Evolutionary conservation across 2,888 invertebrate genomes (phyloP).

Genomic region (Spodoptera picta): DNA sequence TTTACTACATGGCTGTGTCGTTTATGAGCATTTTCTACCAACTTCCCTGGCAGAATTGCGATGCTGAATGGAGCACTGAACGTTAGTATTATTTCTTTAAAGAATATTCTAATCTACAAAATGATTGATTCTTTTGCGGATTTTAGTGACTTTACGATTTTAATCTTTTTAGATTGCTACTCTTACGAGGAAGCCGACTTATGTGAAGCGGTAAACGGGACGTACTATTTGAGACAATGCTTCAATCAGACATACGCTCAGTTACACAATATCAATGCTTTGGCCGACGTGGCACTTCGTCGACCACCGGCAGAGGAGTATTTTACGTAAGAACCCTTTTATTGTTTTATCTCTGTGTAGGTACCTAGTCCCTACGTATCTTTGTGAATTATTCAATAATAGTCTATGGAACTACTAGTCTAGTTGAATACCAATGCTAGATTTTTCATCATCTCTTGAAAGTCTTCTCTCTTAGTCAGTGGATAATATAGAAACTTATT

Average conservation of each 20-base stretch:
- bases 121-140: background rate
- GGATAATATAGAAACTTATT: conserved; percentile 7
- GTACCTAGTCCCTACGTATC: conserved; percentile 1
- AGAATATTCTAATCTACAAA: no score
- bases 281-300: conserved; percentile 88
- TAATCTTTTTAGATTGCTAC: conserved; percentile 87
- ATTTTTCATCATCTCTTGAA: no score
- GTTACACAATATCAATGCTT: conserved; percentile 86
- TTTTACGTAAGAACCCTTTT: conserved; percentile 89
- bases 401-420: no score
- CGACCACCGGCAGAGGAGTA: conserved; percentile 92
- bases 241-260: conserved; percentile 88
- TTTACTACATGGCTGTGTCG: conserved; percentile 91
- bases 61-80: conserved; percentile 91
- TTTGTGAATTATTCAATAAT: background rate
- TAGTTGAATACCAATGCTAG: no score
- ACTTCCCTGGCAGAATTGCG: conserved; percentile 92
- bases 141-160: background rate
- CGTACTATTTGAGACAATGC: conserved; percentile 90
- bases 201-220: conserved; percentile 89
- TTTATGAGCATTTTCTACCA: conserved; percentile 90
- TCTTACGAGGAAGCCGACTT: conserved; percentile 91
- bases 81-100: conserved; percentile 76
- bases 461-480: background rate
- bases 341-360: conserved; percentile 5